Percentiles rank a stretch among this genome's conserved stretches.
Conservation (phyloP, 2,797 vertebrate species). For the Dryobates pubescens region DNA sequence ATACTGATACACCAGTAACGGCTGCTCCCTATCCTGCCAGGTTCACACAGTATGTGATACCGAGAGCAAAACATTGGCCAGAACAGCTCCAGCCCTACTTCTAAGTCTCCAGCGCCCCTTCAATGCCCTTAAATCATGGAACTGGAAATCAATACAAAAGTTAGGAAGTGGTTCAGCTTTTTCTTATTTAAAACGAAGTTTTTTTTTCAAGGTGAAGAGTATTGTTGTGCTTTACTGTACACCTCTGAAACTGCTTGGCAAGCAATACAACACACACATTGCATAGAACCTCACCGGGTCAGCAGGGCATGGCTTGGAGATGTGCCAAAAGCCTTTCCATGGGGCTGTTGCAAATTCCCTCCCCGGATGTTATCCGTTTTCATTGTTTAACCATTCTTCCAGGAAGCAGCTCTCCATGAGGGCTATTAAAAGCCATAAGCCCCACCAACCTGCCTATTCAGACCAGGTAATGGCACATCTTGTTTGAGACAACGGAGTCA, state of each 20-base stretch:
- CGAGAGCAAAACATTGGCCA: neutral
- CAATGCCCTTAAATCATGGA: neutral
- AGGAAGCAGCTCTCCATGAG: too few relatives aligned
- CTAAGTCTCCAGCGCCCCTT: neutral
- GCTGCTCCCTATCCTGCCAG: neutral
- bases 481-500: too few relatives aligned
- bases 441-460: too few relatives aligned
- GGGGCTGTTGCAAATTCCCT: too few relatives aligned
- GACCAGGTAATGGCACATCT: too few relatives aligned
- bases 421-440: too few relatives aligned
- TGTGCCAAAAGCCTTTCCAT: too few relatives aligned
- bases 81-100: neutral
- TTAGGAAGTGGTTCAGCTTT: rapidly evolving
- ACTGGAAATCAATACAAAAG: neutral
- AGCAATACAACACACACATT: rapidly evolving
- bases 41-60: rapidly evolving
- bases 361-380: too few relatives aligned
- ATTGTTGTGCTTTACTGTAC: neutral
- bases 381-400: too few relatives aligned
- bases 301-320: neutral
- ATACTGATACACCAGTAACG: neutral
- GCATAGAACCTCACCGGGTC: neutral
- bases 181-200: neutral
- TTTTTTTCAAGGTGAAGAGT: neutral
- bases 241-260: neutral